Base-by-base conservation (phyloP, 2,888 invertebrate genomes). In the Ramazzottius varieornatus region DNA sequence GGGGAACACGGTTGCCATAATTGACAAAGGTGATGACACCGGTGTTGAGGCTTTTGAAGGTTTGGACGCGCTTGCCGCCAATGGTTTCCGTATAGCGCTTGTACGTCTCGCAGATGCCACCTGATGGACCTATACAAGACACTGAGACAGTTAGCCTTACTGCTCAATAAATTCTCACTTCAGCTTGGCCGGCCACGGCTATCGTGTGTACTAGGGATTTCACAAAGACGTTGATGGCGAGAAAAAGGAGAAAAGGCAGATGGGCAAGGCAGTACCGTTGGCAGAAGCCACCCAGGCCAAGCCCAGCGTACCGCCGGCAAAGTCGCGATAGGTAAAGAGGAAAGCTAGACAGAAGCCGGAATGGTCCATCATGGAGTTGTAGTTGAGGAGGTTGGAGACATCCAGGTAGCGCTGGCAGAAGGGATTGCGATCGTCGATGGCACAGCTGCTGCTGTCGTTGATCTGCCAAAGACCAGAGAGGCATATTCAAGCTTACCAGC, bases 311-410 rank as follows among this genome's bases (percentile, higher is more conserved):
- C 98, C 98, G 8, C 93, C 93, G 32, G 91, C 91, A 75, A 98
- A 98, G 77, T 98, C 96, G 72, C 93, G 83, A 76, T 89, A 89
- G 0, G 98, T 98, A 78, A 99, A 94, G 68, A 98, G 91, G 76
- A 96, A 99, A n/a, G 98, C 96, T 68, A 99, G 82, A 75, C 98
- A 99, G 79, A 96, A 99, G 77, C 89, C 89, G 73, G 94, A 89
- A 76, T 98, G 98, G 79, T 98, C 91, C 66, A 88, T 86, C 69
- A 94, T 81, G 16, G 96, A 96, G 77, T 98, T 96, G 63, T 96
- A 82, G 78, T 98, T 98, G 67, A 98, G 81, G 78, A 94, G 98
- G 79, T 98, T 98, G 72, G 92, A 93, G 68, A 98, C 98, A 76
- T 99, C 98, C 73, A 98, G 93, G 77, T 96, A 94, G 73, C 88